Evolutionary conservation across 2,113 vertebrate genomes (phyloP).

Genomic region (Tricholaema leucomelas): DNA sequence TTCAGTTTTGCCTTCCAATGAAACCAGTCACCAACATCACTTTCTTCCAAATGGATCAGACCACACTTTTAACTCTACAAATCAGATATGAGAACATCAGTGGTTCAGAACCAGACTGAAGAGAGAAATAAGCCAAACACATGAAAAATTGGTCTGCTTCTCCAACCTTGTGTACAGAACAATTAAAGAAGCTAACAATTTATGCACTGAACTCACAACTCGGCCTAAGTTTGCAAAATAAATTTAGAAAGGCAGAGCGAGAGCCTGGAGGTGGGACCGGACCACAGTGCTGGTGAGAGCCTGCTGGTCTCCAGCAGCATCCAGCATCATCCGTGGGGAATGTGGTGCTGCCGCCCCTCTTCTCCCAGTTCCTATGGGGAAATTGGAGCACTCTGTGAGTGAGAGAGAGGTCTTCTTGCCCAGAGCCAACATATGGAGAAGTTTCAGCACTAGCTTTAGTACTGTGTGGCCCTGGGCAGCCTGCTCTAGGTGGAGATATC

Average conservation of each 20-base stretch:
- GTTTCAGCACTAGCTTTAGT: too few relatives aligned
- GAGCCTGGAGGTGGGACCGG: too few relatives aligned
- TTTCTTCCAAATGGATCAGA: conserved; percentile 84
- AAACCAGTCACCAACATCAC: conserved; percentile 22
- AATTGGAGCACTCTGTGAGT: too few relatives aligned
- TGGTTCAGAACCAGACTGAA: background rate
- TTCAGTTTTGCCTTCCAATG: background rate
- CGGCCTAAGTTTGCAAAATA: background rate
- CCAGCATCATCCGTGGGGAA: too few relatives aligned
- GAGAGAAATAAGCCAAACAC: background rate
- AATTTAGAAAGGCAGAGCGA: background rate
- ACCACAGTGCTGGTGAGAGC: too few relatives aligned
- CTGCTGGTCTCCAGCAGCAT: too few relatives aligned
- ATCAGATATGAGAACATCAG: conserved; percentile 42
- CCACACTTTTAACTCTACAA: conserved; percentile 83
- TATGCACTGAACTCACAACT: background rate
- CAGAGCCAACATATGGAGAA: too few relatives aligned
- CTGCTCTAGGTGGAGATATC: too few relatives aligned
- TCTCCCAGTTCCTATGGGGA: too few relatives aligned
- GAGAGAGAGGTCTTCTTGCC: too few relatives aligned
- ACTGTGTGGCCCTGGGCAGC: too few relatives aligned
- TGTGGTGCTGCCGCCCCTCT: too few relatives aligned
- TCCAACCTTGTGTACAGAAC: background rate
- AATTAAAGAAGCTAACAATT: background rate
- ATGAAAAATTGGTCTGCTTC: background rate